Percentiles rank a stretch among this genome's conserved stretches.
These are phyloP conservation scores for Elysia crispata DNA, from an alignment of 2,888 invertebrate genomes.

Conservation along the genomic window DNA sequence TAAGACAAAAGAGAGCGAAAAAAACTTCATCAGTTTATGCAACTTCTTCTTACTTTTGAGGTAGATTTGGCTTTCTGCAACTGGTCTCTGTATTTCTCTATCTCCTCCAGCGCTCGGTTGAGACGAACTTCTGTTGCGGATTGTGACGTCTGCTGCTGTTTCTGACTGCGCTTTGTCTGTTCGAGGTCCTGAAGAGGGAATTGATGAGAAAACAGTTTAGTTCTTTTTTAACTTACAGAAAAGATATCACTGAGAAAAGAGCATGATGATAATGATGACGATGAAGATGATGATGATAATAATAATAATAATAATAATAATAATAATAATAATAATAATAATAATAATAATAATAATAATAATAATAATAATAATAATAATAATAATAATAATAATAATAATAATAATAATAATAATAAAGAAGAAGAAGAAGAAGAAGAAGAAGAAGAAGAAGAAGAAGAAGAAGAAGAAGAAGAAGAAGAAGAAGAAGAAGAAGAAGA, in stretches of 20 bases:
- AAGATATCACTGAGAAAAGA: too few species aligned
- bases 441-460: too few species aligned
- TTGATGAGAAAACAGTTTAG: too few species aligned
- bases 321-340: conserved; percentile 12
- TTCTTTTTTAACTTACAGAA: too few species aligned
- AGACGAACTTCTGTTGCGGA: conserved; percentile 79
- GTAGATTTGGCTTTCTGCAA: conserved; percentile 72
- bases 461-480: too few species aligned
- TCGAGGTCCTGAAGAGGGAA: conserved; percentile 78
- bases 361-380: conserved; percentile 16
- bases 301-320: conserved; percentile 15
- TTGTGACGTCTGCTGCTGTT: conserved; percentile 76
- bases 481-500: too few species aligned
- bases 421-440: too few species aligned
- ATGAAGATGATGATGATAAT: neutral
- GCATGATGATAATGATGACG: neutral
- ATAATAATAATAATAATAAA: neutral
- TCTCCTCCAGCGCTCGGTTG: conserved; percentile 80
- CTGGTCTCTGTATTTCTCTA: conserved; percentile 77
- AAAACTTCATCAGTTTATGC: too few species aligned
- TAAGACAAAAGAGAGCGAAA: too few species aligned
- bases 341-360: conserved; percentile 15
- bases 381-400: neutral
- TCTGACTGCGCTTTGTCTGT: conserved; percentile 78
- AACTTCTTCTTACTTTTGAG: too few species aligned